A percentile compares a stretch with the other conserved stretches of the same genome.
phyloP scores from a whole-genome alignment of 1,140 invertebrate genomes.

The Trichomalopsis sarcophagae region DNA sequence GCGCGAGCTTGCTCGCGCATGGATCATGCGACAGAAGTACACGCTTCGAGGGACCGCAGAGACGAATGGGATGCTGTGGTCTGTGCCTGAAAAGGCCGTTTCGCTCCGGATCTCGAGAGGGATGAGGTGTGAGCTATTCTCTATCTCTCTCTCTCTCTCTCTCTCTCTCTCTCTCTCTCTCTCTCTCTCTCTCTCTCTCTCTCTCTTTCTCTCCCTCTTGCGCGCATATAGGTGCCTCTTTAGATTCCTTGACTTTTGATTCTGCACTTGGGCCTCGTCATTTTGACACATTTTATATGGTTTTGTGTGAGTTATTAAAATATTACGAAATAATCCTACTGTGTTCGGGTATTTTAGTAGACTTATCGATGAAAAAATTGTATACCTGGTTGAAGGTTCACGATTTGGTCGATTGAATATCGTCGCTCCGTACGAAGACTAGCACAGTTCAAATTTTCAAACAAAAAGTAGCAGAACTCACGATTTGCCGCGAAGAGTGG shows the following conservation, averaged over 20 bases:
- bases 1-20: background rate
- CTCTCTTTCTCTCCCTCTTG: no score
- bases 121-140: background rate
- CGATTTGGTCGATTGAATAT: no score
- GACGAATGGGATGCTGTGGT: background rate
- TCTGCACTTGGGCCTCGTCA: background rate
- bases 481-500: no score
- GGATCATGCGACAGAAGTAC: background rate
- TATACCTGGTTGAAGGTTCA: no score
- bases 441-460: no score
- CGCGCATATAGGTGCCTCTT: background rate
- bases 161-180: no score
- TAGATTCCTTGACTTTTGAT: constrained; percentile 2
- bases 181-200: background rate
- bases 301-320: no score
- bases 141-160: background rate
- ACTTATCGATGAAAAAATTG: no score
- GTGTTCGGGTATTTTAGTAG: no score
- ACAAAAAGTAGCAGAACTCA: no score
- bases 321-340: no score
- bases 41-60: background rate
- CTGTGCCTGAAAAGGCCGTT: constrained; percentile 1
- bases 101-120: background rate
- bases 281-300: background rate
- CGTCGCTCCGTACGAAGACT: no score